Evolutionary conservation across 1,140 invertebrate genomes (phyloP).

Genomic region (Protaetia brevitarsis): DNA sequence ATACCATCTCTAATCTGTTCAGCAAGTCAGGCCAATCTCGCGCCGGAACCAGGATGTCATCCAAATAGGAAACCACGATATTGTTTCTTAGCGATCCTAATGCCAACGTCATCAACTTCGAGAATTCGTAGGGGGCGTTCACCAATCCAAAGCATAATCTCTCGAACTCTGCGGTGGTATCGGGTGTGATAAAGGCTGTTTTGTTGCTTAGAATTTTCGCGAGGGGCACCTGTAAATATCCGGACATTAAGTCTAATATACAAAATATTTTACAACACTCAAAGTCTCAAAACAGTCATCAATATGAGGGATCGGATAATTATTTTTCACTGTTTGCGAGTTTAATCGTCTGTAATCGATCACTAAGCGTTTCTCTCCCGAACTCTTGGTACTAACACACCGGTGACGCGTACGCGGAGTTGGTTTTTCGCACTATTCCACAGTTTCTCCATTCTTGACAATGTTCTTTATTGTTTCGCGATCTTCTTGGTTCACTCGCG

Average conservation of each 20-base stretch:
- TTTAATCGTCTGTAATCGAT: slow-evolving; percentile 52
- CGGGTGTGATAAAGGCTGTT: too few relatives aligned
- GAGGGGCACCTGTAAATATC: slow-evolving; percentile 35
- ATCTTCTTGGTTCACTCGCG: too few relatives aligned
- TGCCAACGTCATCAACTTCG: too few relatives aligned
- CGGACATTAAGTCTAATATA: slow-evolving; percentile 30
- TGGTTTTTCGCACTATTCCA: too few relatives aligned
- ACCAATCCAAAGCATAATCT: too few relatives aligned
- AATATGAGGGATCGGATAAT: slow-evolving; percentile 29
- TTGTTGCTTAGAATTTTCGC: slow-evolving; percentile 41
- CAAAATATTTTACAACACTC: too few relatives aligned
- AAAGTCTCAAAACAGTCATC: too few relatives aligned
- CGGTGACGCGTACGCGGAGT: slow-evolving; percentile 37
- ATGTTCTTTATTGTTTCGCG: too few relatives aligned
- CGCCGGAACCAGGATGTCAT: slow-evolving; percentile 34
- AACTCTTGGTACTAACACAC: slow-evolving; percentile 41
- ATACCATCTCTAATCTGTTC: slow-evolving; percentile 28
- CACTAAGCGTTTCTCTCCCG: slow-evolving; percentile 39
- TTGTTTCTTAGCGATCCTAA: too few relatives aligned
- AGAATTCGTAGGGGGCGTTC: too few relatives aligned
- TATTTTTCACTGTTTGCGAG: slow-evolving; percentile 31
- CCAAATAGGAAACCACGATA: slow-evolving; percentile 36
- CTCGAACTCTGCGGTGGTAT: too few relatives aligned
- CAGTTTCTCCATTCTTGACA: too few relatives aligned
- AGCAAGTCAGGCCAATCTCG: slow-evolving; percentile 31